These are phyloP conservation scores for Cryptocephalus primarius DNA, from an alignment of 2,888 invertebrate species.

Conservation along the genomic window DNA sequence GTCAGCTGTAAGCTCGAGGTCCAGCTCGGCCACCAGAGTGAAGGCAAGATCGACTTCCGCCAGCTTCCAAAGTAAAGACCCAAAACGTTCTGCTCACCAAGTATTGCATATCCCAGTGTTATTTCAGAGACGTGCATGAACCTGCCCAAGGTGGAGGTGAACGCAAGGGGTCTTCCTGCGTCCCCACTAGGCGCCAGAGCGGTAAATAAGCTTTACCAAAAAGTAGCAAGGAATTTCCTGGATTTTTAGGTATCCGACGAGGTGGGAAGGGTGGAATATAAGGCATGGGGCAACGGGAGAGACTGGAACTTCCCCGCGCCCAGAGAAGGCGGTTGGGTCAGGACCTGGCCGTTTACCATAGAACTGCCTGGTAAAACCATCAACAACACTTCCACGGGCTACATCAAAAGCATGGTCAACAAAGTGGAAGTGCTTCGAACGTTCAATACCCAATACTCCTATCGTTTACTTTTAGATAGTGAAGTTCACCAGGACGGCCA, in stretches of 20 bases:
- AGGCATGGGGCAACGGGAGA: conserved; percentile 59
- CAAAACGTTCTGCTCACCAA: conserved; percentile 1
- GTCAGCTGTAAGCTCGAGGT: conserved; percentile 22
- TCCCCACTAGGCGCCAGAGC: conserved; percentile 4
- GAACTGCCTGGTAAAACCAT: conserved; percentile 14
- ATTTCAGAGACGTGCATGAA: conserved; percentile 19
- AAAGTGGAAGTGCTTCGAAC: conserved; percentile 16
- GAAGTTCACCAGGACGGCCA: conserved; percentile 38
- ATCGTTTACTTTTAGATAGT: conserved; percentile 28
- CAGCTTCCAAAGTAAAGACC: conserved; percentile 17
- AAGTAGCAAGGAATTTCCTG: background rate
- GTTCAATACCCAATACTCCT: background rate
- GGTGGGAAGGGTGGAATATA: conserved; percentile 36
- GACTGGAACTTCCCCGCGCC: conserved; percentile 55
- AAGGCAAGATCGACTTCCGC: conserved; percentile 18
- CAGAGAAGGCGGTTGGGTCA: conserved; percentile 64
- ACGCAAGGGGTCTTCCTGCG: conserved; percentile 9
- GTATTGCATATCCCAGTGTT: no score
- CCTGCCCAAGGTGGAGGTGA: conserved; percentile 23
- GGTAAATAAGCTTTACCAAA: background rate
- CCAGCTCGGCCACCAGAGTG: conserved; percentile 16
- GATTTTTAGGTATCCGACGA: conserved; percentile 8
- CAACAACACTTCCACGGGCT: conserved; percentile 9
- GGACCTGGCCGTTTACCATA: conserved; percentile 54
- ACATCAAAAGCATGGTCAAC: conserved; percentile 27